phyloP scores from a whole-genome alignment of 1,140 invertebrate genomes.

The Laupala kohalensis region DNA sequence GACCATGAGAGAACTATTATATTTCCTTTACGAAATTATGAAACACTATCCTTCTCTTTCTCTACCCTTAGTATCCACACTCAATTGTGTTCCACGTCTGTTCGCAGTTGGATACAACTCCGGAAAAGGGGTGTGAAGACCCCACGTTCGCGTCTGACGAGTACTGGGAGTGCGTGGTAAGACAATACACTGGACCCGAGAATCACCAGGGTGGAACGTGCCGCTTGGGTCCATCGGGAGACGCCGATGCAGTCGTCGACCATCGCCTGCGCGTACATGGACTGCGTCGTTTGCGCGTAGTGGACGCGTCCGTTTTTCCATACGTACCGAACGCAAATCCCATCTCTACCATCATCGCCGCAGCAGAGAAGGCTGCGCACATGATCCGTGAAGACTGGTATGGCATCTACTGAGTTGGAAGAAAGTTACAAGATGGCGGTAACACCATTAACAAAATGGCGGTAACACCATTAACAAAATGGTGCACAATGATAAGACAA shows the following conservation, averaged over 20 bases:
- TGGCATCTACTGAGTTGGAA: too few relatives aligned
- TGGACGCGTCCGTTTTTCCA: slow-evolving; percentile 42
- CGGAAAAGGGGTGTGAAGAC: slow-evolving; percentile 52
- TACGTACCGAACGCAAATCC: slow-evolving; percentile 36
- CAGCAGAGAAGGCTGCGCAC: slow-evolving; percentile 39
- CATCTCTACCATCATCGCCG: slow-evolving; percentile 34
- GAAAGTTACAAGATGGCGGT: too few relatives aligned
- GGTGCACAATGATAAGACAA: too few relatives aligned
- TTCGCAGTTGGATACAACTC: slow-evolving; percentile 53
- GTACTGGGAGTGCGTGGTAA: slow-evolving; percentile 71
- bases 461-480: too few relatives aligned
- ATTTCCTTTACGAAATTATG: too few relatives aligned
- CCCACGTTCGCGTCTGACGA: slow-evolving; percentile 52
- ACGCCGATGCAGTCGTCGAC: slow-evolving; percentile 69
- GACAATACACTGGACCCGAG: slow-evolving; percentile 31
- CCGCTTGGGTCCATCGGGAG: slow-evolving; percentile 42
- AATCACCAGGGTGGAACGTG: slow-evolving; percentile 30
- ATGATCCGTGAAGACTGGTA: slow-evolving; percentile 26
- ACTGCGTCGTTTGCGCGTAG: slow-evolving; percentile 31
- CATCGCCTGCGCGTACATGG: slow-evolving; percentile 48
- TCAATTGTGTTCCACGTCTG: too few relatives aligned
- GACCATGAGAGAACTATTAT: too few relatives aligned
- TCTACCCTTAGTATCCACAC: too few relatives aligned
- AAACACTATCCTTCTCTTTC: too few relatives aligned
- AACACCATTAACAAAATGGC: too few relatives aligned